These are phyloP conservation scores for Litoditis marina DNA, from an alignment of 2,888 invertebrate species.

Conservation along the genomic window DNA sequence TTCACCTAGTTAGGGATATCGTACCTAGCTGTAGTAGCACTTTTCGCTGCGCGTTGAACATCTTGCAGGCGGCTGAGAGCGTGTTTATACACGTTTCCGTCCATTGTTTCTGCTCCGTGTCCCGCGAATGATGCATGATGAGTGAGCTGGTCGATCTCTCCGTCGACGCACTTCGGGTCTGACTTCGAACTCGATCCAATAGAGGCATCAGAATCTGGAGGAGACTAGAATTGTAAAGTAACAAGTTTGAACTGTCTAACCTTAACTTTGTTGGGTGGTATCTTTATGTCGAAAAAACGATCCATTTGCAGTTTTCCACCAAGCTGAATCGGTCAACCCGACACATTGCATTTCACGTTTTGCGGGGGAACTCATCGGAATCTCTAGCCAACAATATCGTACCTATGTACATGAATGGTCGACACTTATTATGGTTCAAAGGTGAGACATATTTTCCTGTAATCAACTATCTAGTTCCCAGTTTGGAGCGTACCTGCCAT, in stretches of 20 bases:
- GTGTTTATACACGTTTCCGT: conserved; percentile 60
- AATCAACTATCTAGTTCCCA: no score
- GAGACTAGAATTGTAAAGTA: background rate
- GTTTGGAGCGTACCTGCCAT: conserved; percentile 75
- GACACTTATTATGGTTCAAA: no score
- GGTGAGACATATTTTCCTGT: no score
- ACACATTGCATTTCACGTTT: no score
- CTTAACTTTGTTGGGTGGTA: no score
- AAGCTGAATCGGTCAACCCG: no score
- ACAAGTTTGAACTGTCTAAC: no score
- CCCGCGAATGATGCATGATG: conserved; percentile 91
- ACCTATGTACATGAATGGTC: no score
- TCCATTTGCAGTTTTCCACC: no score
- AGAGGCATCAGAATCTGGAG: conserved; percentile 82
- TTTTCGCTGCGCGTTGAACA: conserved; percentile 56
- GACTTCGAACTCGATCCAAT: conserved; percentile 79
- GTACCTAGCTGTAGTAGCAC: conserved; percentile 34
- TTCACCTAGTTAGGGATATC: background rate
- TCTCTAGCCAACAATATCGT: no score
- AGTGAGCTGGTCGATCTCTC: conserved; percentile 71
- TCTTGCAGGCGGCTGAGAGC: conserved; percentile 61
- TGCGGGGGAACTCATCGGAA: no score
- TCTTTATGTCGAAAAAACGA: no score
- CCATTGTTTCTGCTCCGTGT: conserved; percentile 73
- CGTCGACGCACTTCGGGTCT: conserved; percentile 50